Evolutionary conservation across 2,888 invertebrate species (phyloP).

Genomic region (Scaeva pyrastri): DNA sequence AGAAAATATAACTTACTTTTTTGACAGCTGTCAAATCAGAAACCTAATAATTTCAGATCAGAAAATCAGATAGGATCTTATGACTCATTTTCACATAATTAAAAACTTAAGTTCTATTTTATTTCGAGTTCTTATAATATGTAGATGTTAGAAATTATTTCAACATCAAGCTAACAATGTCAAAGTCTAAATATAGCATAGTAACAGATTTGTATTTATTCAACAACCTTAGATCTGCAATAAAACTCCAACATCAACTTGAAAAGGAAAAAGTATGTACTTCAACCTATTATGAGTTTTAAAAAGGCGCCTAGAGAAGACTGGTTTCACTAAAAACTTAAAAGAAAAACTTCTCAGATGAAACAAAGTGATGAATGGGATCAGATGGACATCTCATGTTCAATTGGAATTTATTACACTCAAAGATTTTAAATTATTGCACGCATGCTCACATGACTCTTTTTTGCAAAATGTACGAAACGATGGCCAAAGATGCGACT

Average conservation of each 20-base stretch:
- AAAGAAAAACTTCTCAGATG: conserved; percentile 2
- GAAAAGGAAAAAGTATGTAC: conserved; percentile 1
- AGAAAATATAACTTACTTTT: too few species aligned
- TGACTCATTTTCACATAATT: too few species aligned
- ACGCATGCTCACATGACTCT: conserved; percentile 71
- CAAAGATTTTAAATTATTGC: conserved; percentile 74
- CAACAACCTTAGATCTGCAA: background rate
- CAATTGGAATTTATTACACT: conserved; percentile 76
- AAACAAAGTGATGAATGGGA: conserved; percentile 75
- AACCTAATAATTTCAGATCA: too few species aligned
- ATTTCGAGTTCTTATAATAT: too few species aligned
- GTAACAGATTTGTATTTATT: background rate
- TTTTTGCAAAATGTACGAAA: conserved; percentile 33
- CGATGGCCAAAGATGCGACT: conserved; percentile 19
- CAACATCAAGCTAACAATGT: too few species aligned
- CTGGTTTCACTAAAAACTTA: background rate
- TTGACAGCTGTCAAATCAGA: too few species aligned
- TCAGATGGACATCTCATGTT: conserved; percentile 76
- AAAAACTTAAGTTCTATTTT: too few species aligned
- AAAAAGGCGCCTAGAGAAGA: background rate
- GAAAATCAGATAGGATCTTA: too few species aligned
- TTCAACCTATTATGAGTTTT: conserved; percentile 1
- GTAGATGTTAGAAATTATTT: too few species aligned
- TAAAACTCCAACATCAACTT: background rate
- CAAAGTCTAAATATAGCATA: too few species aligned